phyloP scores from a whole-genome alignment of 2,113 vertebrate genomes.

The Cricetomys ansorgei region DNA sequence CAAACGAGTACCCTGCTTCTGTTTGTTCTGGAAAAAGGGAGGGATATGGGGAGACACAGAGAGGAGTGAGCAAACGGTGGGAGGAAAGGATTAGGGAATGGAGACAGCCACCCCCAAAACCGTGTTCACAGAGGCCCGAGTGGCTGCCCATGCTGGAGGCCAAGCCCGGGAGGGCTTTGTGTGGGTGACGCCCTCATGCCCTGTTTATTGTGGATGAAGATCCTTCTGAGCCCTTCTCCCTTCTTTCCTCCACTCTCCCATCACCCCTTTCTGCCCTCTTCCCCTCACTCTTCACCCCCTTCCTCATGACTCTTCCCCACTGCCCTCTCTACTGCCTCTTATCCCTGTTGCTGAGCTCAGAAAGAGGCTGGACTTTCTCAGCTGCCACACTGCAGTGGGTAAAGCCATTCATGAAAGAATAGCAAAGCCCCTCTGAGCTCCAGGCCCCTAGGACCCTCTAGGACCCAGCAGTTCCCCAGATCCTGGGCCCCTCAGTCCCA shows the following conservation, averaged over 20 bases:
- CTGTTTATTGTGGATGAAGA: not conserved
- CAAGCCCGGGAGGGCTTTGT: not conserved
- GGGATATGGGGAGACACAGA: not conserved
- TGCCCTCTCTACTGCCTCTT: not conserved
- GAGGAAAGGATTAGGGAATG: not conserved
- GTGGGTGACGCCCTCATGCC: not conserved
- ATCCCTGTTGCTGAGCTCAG: slow-evolving; percentile 21
- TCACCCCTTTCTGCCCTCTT: not conserved
- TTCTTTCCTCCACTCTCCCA: not conserved
- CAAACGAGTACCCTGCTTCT: slow-evolving; percentile 27
- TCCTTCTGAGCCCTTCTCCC: no score
- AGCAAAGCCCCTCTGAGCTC: not conserved
- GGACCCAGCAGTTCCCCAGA: not conserved
- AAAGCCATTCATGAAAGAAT: slow-evolving; percentile 58
- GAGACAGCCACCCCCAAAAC: not conserved
- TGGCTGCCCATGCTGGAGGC: not conserved
- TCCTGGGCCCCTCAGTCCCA: not conserved
- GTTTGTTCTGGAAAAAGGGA: slow-evolving; percentile 33
- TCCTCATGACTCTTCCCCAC: not conserved
- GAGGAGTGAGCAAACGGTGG: not conserved
- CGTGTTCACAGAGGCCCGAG: not conserved
- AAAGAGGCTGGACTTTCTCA: slow-evolving; percentile 67
- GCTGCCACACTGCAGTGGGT: slow-evolving; percentile 50
- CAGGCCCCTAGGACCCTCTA: not conserved
- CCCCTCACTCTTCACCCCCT: not conserved